Evolutionary conservation across 2,113 vertebrate species (phyloP).

Genomic region (Carollia perspicillata): DNA sequence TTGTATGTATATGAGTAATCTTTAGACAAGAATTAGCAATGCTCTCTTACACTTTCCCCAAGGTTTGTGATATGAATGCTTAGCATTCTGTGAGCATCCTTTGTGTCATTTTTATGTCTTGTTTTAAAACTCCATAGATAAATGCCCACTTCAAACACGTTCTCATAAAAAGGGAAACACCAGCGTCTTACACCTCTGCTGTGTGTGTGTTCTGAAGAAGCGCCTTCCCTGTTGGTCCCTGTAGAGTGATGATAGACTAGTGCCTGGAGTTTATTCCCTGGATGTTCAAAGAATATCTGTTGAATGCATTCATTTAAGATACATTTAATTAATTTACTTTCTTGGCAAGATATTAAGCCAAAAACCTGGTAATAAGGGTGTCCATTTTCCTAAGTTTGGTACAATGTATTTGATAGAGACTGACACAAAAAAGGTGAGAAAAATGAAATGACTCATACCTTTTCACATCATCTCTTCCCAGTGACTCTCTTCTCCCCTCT

Average conservation of each 20-base stretch:
- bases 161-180: background rate
- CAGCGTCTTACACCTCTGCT: background rate
- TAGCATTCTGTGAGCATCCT: background rate
- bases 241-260: background rate
- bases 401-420: background rate
- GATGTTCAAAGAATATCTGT: background rate
- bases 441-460: background rate
- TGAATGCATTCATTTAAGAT: background rate
- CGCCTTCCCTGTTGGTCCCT: background rate
- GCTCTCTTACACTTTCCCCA: background rate
- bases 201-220: background rate
- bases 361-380: background rate
- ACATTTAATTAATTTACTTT: slow-evolving; percentile 7
- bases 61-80: background rate
- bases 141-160: background rate
- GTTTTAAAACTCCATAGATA: slow-evolving; percentile 16
- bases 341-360: slow-evolving; percentile 1
- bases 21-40: background rate
- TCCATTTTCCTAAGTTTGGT: background rate
- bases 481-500: background rate
- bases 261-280: background rate
- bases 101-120: background rate
- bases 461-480: background rate
- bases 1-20: background rate
- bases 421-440: background rate